These are phyloP conservation scores for Nyctibius bracteatus DNA, from an alignment of 2,113 vertebrate genomes.

Conservation along the genomic window DNA sequence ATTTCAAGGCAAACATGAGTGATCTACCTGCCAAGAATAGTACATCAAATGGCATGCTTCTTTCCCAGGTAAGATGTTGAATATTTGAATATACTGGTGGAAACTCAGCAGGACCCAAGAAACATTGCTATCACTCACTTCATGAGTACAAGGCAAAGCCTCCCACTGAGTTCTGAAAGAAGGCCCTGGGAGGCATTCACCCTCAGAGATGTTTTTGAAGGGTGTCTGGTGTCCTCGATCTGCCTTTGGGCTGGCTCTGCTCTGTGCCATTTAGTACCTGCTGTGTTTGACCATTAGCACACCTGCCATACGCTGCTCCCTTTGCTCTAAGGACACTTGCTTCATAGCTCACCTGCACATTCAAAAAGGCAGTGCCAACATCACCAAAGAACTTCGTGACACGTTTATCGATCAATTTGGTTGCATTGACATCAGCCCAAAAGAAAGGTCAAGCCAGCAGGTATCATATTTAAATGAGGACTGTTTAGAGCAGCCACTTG, in stretches of 20 bases:
- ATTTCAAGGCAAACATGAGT: not conserved
- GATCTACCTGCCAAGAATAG: not conserved
- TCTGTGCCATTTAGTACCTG: not conserved
- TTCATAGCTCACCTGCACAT: not conserved
- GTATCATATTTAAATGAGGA: not conserved
- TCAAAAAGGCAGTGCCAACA: not conserved
- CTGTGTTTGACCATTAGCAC: not conserved
- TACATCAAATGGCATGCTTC: not conserved
- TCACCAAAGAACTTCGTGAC: not conserved
- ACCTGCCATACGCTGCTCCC: not conserved
- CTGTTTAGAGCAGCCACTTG: not conserved
- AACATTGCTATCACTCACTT: not conserved
- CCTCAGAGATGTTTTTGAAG: not conserved
- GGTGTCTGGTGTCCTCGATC: not conserved
- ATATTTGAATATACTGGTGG: not conserved
- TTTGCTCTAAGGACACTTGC: not conserved
- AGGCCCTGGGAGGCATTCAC: not conserved
- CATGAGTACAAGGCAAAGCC: not conserved
- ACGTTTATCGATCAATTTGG: fast-evolving
- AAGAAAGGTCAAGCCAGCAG: not conserved
- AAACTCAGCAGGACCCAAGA: not conserved
- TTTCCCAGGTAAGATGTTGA: not conserved
- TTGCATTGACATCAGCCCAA: not conserved
- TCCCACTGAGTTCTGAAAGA: not conserved
- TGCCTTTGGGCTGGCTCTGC: not conserved